phyloP scores from a whole-genome alignment of 92 coral and sea anemone species.

The Phenganax marumi region DNA sequence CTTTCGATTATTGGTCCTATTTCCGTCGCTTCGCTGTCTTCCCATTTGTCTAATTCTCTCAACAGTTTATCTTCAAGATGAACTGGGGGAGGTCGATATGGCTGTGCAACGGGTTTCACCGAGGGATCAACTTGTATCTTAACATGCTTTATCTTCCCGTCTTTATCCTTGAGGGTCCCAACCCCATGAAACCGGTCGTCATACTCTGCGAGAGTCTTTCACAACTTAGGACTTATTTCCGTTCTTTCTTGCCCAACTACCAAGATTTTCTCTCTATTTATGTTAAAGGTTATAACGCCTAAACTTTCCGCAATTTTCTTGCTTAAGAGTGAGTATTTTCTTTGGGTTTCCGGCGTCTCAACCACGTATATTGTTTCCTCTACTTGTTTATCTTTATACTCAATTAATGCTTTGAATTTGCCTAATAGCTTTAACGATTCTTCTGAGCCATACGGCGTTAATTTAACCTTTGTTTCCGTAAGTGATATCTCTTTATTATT shows the following conservation, averaged over 20 bases:
- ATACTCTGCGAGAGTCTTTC: conserved; percentile 3
- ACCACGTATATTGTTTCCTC: conserved; percentile 13
- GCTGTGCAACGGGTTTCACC: background rate
- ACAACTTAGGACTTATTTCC: background rate
- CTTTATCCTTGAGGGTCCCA: background rate
- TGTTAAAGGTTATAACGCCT: background rate
- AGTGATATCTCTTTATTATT: background rate
- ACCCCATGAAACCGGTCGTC: conserved; percentile 6
- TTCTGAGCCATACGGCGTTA: background rate
- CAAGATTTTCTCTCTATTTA: background rate
- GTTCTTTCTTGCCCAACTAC: background rate
- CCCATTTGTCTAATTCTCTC: background rate
- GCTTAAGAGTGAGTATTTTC: background rate
- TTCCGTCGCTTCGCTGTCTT: no score
- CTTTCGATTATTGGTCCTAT: conserved; percentile 7
- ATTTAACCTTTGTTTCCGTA: background rate
- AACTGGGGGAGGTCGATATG: background rate
- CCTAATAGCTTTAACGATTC: background rate
- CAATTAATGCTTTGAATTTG: background rate
- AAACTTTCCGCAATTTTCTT: background rate
- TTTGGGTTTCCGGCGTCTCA: background rate
- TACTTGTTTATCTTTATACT: conserved; percentile 1
- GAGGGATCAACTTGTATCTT: background rate
- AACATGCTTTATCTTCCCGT: background rate
- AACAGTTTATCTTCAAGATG: background rate